Evolutionary conservation across 2,113 vertebrate species (phyloP), one percentile per base, ranked within the genome.

Genomic region (Hippocampus mohnikei): DNA sequence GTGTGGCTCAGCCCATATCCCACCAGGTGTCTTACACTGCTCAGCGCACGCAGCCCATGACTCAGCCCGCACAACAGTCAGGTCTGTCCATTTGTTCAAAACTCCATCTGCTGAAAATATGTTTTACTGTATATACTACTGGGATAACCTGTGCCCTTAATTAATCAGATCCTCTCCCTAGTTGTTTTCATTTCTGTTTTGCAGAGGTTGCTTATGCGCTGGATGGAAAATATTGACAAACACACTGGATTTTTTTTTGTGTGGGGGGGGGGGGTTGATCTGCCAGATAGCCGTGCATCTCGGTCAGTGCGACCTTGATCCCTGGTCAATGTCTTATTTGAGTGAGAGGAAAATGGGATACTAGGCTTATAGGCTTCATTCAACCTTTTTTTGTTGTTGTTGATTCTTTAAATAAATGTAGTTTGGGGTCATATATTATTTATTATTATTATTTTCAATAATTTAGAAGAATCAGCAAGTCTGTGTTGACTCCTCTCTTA

Each of bases 21-120:
- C 97, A 98, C 93, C 94, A 96, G 93, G 95, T 96, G 94, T 96
- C 96, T 90, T 98, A 96, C 85, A 94, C 94, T 87, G 87, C 95
- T 76, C 96, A 98, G 75, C 95, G 94, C 81, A 91, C 94, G 7
- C 96, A 96, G 80, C 95, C 95, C 90, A 93, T 98, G 85, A 92
- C 96, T 81, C 97, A 96, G 87, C 95, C 95, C 78, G 89, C 95
- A 72, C 97, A 96, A 87, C 96, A 97, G 90, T 92, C 97, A 88
- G 97, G 97, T 98, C 81, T 89, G 95, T 82, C 20, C n/a, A 50
- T 50, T 33, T 3, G 8, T 37, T 60, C 13, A 60, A 37, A 7
- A 8, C 6, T 12, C 27, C 27, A 60, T 60, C 7, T 33, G 33
- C 16, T 18, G 16, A 46, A 20, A 50, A 62, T 21, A 40, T 20